These are phyloP conservation scores for Episyrphus balteatus DNA, from an alignment of 1,140 invertebrate genomes.

Conservation along the genomic window DNA sequence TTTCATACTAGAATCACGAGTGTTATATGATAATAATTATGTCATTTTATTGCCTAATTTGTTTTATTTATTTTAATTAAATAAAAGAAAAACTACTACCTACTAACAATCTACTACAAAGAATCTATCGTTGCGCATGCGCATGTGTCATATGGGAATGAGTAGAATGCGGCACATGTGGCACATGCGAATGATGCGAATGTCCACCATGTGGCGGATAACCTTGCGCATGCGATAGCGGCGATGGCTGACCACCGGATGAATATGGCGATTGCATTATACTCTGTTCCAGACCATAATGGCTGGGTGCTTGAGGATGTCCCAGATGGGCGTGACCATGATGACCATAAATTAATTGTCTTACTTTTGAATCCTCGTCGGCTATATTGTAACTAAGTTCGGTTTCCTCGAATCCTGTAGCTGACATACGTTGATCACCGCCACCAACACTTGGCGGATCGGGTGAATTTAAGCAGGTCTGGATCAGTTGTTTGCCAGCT, in stretches of 20 bases:
- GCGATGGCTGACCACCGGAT: slow-evolving; percentile 39
- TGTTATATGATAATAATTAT: too few relatives aligned
- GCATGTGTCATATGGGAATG: slow-evolving; percentile 36
- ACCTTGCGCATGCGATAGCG: slow-evolving; percentile 32
- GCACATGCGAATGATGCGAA: slow-evolving; percentile 30
- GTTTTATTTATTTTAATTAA: background rate
- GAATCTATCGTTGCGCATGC: slow-evolving; percentile 30
- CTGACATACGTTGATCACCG: slow-evolving; percentile 91
- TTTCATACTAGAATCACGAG: too few relatives aligned
- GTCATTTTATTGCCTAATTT: too few relatives aligned
- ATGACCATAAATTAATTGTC: slow-evolving; percentile 80
- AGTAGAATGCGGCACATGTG: slow-evolving; percentile 33
- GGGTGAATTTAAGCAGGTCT: slow-evolving; percentile 96
- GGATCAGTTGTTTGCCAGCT: slow-evolving; percentile 94
- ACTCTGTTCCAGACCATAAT: slow-evolving; percentile 35
- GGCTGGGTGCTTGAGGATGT: slow-evolving; percentile 32
- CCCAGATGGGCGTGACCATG: slow-evolving; percentile 47
- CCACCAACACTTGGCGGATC: slow-evolving; percentile 67
- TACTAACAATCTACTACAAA: background rate
- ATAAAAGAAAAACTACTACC: background rate
- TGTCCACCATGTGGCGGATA: slow-evolving; percentile 25
- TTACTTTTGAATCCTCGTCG: slow-evolving; percentile 92
- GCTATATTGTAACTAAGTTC: slow-evolving; percentile 94
- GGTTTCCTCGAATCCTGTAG: slow-evolving; percentile 96
- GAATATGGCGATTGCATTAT: slow-evolving; percentile 35